Percentiles rank a stretch among this genome's conserved stretches.
Conservation (phyloP, 2,797 vertebrate species). For the Huso huso region DNA sequence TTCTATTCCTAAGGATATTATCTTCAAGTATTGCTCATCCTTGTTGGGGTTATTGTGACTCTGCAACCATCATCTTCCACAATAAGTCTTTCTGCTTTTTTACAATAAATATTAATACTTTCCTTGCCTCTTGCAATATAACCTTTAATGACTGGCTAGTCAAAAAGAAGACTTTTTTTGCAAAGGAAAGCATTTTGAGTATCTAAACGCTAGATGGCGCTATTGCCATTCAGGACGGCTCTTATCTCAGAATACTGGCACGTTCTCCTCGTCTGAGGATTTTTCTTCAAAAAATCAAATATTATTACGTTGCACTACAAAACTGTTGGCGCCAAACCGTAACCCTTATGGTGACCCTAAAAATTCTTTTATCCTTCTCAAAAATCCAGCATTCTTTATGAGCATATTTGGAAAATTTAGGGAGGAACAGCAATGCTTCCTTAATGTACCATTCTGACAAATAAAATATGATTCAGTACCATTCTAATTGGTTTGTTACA, state of each 20-base stretch:
- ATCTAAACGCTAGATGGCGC: constrained; percentile 42
- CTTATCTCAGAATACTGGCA: no score
- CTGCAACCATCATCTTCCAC: no score
- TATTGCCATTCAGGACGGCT: constrained; percentile 10
- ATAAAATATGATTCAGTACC: no score
- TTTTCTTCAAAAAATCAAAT: neutral
- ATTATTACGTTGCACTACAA: constrained; percentile 12
- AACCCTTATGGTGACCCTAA: constrained; percentile 12
- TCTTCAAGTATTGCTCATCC: no score
- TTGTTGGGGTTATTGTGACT: no score
- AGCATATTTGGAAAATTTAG: neutral
- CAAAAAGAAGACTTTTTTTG: no score
- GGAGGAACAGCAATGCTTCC: neutral
- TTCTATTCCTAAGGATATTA: no score
- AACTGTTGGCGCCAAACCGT: constrained; percentile 7
- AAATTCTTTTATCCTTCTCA: constrained; percentile 6
- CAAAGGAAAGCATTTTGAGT: no score
- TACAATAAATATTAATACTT: no score
- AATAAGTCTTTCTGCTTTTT: no score
- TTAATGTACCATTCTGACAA: neutral
- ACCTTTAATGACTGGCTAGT: no score
- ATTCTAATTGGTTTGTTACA: neutral
- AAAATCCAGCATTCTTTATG: neutral
- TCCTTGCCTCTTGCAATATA: no score
- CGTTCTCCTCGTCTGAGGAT: neutral